Base-by-base conservation (phyloP, 2,113 vertebrate species). In the Cettia cetti region DNA sequence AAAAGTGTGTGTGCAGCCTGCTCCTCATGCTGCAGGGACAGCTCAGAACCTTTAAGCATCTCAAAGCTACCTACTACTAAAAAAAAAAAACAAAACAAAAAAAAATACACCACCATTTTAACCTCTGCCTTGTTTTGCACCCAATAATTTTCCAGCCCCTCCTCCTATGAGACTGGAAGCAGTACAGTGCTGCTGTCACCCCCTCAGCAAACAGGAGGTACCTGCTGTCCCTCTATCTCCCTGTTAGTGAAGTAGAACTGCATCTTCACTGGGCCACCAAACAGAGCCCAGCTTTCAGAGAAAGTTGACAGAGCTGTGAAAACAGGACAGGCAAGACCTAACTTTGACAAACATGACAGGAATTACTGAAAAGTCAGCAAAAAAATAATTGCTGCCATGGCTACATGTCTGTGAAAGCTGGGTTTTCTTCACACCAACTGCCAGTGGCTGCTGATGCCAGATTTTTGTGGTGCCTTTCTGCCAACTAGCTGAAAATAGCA, bases 231-330 rank as follows among this genome's bases (percentile, higher is more conserved):
- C 45, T 45, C 8, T 18, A 7, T 53, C n/a, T 44, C 56, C 19
- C 30, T 47, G 9, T 2, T 2, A 19, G 15, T 16, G 42, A 42
- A 19, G n/a, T 1, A 4, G 3, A 63, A 7, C 40, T 37, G 14
- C 5, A 16, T 11, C 71, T 77, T 72, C 66, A 14, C 26, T 11
- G 31, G 18, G 23, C 37, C 50, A 12, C 52, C 2, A 9, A 61
- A 22, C 66, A 80, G 22, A 83, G 42, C 56, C 53, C 57, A 3
- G 0, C 39, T 72, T 21, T 57, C 68, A 69, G 27, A 42, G 37
- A 13, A 85, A 85, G 45, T 2, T 3, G 2, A 28, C n/a, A 57
- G 71, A 86, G 54, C 54, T 90, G 30, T 52, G 70, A 56, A 50
- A 87, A 69, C 6, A 45, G 30, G 64, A 70, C 54, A 59, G 65